phyloP scores from a whole-genome alignment of 2,113 vertebrate genomes.

The Pampusana beccarii region DNA sequence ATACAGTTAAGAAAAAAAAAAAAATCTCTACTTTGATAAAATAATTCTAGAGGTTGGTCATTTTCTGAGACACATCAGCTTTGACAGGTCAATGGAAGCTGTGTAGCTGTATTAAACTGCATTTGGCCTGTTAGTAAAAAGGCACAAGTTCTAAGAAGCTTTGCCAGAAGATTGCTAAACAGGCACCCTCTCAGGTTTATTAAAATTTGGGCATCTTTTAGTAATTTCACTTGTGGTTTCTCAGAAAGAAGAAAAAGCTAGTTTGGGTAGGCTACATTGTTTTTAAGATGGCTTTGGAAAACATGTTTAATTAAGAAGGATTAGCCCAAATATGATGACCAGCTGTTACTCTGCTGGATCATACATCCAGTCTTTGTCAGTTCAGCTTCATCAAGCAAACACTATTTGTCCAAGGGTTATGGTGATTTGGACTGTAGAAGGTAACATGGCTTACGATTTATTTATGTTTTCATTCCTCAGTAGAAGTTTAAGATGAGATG shows the following conservation, averaged over 20 bases:
- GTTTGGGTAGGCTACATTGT: neutral
- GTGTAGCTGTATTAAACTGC: neutral
- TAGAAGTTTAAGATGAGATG: neutral
- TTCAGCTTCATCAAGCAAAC: neutral
- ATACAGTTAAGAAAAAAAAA: neutral
- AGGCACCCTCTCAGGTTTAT: neutral
- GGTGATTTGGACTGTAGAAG: neutral
- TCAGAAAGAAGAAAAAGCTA: neutral
- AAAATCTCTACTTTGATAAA: neutral
- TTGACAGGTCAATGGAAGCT: neutral
- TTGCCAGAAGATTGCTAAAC: neutral
- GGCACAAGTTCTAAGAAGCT: neutral
- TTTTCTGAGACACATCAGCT: neutral
- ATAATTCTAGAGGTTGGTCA: neutral
- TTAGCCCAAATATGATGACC: neutral
- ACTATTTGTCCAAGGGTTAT: neutral
- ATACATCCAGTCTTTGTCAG: neutral
- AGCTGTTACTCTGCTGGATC: neutral
- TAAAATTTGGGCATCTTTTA: neutral
- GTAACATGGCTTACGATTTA: neutral
- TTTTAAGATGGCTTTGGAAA: neutral
- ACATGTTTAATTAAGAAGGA: neutral
- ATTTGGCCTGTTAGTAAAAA: neutral
- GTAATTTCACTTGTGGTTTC: neutral
- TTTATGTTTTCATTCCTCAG: neutral